Conservation (phyloP, 1,140 invertebrate genomes). For the Pteromalus puparum region DNA sequence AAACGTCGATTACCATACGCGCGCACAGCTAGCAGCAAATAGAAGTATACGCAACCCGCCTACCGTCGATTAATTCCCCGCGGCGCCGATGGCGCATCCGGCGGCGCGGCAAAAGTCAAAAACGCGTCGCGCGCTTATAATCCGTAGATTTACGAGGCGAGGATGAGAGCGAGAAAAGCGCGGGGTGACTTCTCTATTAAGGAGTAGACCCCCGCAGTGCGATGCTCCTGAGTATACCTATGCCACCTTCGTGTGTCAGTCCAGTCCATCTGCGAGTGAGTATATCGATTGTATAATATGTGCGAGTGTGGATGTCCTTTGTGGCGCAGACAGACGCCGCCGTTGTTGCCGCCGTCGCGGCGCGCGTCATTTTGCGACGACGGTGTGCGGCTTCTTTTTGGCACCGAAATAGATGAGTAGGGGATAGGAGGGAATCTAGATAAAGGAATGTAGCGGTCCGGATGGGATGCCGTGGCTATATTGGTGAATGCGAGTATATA, state of each 20-base stretch:
- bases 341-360: no score
- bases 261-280: background rate
- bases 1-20: constrained; percentile 7
- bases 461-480: background rate
- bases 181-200: constrained; percentile 39
- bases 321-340: background rate
- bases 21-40: background rate
- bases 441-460: background rate
- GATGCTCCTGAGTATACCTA: no score
- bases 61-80: constrained; percentile 20
- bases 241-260: background rate
- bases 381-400: background rate
- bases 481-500: background rate
- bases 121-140: constrained; percentile 7
- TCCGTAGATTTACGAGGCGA: constrained; percentile 42
- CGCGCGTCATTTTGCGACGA: background rate
- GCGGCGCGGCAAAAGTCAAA: constrained; percentile 9
- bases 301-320: background rate
- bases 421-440: background rate
- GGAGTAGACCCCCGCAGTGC: background rate
- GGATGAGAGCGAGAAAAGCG: constrained; percentile 1
- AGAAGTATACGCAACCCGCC: background rate
- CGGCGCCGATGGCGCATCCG: background rate
- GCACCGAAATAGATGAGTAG: background rate
- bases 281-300: background rate